Evolutionary conservation across 2,888 invertebrate genomes (phyloP).

Genomic region (Troides helena): DNA sequence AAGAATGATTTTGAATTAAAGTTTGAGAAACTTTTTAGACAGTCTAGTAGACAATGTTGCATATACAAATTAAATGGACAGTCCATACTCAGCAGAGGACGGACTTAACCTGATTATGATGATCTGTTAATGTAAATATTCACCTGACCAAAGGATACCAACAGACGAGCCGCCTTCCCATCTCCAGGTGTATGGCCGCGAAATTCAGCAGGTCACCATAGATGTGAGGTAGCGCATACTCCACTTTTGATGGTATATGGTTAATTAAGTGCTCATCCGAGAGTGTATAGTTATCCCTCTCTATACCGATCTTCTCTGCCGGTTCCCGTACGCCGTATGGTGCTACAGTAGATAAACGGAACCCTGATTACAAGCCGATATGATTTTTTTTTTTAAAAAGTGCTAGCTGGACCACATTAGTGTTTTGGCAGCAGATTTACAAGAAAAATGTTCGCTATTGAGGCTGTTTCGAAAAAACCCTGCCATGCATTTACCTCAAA

Average conservation of each 20-base stretch:
- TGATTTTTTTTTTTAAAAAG: too few species aligned
- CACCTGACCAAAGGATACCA: constrained; percentile 96
- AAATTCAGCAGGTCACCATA: constrained; percentile 92
- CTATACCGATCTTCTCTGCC: constrained; percentile 90
- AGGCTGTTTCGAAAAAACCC: too few species aligned
- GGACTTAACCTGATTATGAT: not conserved
- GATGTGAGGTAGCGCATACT: constrained; percentile 90
- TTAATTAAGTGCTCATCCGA: constrained; percentile 83
- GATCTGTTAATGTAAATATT: constrained; percentile 28
- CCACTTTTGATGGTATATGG: constrained; percentile 91
- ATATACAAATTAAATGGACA: too few species aligned
- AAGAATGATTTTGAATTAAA: constrained; percentile 1
- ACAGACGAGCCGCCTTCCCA: constrained; percentile 92
- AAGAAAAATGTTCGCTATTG: too few species aligned
- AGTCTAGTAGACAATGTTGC: too few species aligned
- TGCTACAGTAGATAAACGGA: constrained; percentile 77
- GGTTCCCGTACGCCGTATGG: constrained; percentile 99
- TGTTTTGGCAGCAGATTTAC: too few species aligned
- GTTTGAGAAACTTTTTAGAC: too few species aligned
- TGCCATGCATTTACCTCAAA: not conserved
- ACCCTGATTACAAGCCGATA: not conserved
- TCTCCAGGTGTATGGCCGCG: constrained; percentile 86
- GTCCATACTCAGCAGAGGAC: too few species aligned
- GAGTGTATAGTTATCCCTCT: constrained; percentile 81
- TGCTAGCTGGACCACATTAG: too few species aligned